Evolutionary conservation across 2,797 vertebrate species (phyloP), one percentile per base, ranked within the genome.

Genomic region (Dryobates pubescens): DNA sequence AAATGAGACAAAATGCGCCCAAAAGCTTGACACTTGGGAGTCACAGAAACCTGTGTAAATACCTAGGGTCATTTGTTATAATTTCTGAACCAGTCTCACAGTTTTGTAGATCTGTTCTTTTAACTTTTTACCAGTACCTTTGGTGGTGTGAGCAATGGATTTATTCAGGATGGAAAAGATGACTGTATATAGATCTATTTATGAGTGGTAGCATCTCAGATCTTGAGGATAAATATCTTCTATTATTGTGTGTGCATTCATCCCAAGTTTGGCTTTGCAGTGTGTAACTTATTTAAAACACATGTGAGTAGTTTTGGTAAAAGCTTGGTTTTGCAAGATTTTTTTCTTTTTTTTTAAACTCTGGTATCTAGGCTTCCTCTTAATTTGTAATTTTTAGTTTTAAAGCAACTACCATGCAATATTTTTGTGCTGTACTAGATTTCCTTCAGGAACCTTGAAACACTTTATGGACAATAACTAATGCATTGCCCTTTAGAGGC

Each of bases 211-310:
- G 10, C 45, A 38, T 57, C 73, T 86, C 77, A 91, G 65, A 43
- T 59, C 65, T 78, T 53, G 72, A 70, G 87, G 88, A 92, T 90
- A 90, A 94, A 77, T 72, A 45, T 8, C 13, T 81, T 57, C 54
- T 81, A 2, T 51, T 80, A 41, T 59, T 82, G 49, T 45, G 4
- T 76, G 51, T 47, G 36, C 4, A 4, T 56, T 14, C 26, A 65
- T 22, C 65, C 83, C 32, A 59, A 62, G n/a, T 74, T 80, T 65
- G 73, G 30, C 59, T 91, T 92, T 92, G 53, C 23, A 92, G 22
- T 10, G 43, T 84, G 34, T 36, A 78, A 70, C 11, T 90, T 84
- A 59, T 75, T 92, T 86, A n/a, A 93, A 90, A 43, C 65, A 36
- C 30, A 61, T 2, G 1, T 17, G 9, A 3, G 5, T 7, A 70